These are phyloP conservation scores for Onychostruthus taczanowskii DNA, from an alignment of 2,113 vertebrate species.

Conservation along the genomic window DNA sequence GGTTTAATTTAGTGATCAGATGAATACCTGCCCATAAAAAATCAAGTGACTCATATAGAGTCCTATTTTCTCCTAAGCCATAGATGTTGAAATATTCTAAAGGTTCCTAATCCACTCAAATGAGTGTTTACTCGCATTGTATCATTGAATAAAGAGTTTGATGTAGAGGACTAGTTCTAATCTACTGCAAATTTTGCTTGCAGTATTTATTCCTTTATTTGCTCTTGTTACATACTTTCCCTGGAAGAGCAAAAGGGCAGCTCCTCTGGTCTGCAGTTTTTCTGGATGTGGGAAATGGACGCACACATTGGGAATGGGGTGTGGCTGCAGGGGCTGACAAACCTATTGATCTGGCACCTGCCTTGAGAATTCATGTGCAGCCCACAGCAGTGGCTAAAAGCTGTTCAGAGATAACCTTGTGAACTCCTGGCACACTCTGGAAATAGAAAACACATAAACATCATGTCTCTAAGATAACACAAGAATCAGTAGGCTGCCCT, in stretches of 20 bases:
- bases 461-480: neutral
- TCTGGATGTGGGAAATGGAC: neutral
- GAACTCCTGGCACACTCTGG: neutral
- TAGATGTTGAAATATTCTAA: neutral
- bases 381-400: neutral
- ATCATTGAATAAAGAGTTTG: neutral
- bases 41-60: neutral
- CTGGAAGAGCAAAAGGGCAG: neutral
- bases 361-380: fast-evolving
- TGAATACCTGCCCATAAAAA: neutral
- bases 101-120: neutral
- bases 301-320: neutral
- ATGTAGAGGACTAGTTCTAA: neutral
- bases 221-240: neutral
- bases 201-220: neutral
- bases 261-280: neutral
- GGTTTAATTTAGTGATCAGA: neutral
- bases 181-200: neutral
- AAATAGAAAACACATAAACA: neutral
- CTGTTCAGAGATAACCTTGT: neutral
- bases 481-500: neutral
- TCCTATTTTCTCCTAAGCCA: neutral
- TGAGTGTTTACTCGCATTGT: neutral
- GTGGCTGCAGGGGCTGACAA: neutral
- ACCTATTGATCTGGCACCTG: neutral